A percentile compares a stretch with the other conserved stretches of the same genome.
phyloP scores from a whole-genome alignment of 2,113 vertebrate species.

The Eptatretus burgeri region DNA sequence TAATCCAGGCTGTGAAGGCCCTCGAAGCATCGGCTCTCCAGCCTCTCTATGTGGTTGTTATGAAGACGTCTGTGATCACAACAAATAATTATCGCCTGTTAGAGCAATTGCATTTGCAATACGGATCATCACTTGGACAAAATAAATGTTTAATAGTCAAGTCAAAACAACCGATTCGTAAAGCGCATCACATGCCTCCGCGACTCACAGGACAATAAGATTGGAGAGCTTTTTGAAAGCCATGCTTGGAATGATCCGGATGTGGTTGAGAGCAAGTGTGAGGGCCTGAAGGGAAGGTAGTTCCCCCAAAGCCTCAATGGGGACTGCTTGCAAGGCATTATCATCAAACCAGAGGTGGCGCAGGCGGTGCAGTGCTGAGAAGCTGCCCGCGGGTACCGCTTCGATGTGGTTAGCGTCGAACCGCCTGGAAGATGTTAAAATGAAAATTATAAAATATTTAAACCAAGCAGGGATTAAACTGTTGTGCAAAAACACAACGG shows the following conservation, averaged over 20 bases:
- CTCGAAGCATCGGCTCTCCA: not conserved
- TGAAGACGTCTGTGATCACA: not conserved
- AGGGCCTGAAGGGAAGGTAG: conserved; percentile 63
- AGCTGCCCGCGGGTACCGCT: conserved; percentile 41
- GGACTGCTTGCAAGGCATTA: conserved; percentile 55
- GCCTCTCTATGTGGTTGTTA: conserved; percentile 4
- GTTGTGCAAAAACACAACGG: too few species aligned
- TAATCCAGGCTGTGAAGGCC: conserved; percentile 4
- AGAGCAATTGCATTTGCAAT: too few species aligned
- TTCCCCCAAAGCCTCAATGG: conserved; percentile 32
- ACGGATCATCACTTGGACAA: too few species aligned
- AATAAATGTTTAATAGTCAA: too few species aligned
- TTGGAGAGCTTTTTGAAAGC: conserved; percentile 70
- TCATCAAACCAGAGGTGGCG: conserved; percentile 86
- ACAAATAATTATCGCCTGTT: too few species aligned
- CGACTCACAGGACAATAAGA: conserved; percentile 65
- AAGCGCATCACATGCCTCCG: not conserved
- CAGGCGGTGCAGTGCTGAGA: conserved; percentile 38
- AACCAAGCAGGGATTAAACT: too few species aligned
- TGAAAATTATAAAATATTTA: too few species aligned
- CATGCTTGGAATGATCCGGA: conserved; percentile 44
- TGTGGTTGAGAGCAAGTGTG: conserved; percentile 74
- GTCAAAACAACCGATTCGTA: too few species aligned
- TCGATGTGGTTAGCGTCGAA: conserved; percentile 72
- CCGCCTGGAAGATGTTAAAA: conserved; percentile 22